phyloP scores from a whole-genome alignment of 1,140 invertebrate species.

The Onthophagus taurus region DNA sequence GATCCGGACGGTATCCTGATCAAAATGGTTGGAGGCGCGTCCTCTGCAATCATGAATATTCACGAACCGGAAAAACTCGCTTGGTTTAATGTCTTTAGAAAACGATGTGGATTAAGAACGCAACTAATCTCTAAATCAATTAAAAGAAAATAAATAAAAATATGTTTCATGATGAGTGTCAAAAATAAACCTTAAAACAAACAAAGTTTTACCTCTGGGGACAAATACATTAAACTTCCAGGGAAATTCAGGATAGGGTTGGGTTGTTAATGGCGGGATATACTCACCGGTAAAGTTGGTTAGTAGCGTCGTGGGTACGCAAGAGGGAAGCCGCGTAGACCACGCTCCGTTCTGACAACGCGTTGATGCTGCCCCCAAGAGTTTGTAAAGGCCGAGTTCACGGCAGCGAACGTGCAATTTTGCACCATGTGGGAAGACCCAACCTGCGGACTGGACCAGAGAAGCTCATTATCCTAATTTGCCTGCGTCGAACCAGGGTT shows the following conservation, averaged over 20 bases:
- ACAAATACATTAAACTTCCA: too few relatives aligned
- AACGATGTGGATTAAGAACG: too few relatives aligned
- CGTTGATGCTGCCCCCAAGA: conserved; percentile 55
- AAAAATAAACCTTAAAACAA: too few relatives aligned
- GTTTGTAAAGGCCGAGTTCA: conserved; percentile 72
- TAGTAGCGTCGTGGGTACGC: conserved; percentile 67
- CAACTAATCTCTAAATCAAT: too few relatives aligned
- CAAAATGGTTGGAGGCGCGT: conserved; percentile 73
- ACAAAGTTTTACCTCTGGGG: too few relatives aligned
- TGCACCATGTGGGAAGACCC: conserved; percentile 55
- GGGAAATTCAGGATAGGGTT: too few relatives aligned
- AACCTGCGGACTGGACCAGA: conserved; percentile 29
- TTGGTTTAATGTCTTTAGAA: too few relatives aligned
- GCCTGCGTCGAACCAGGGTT: too few relatives aligned
- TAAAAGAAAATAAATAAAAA: too few relatives aligned
- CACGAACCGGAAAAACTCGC: not conserved
- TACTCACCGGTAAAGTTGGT: conserved; percentile 71
- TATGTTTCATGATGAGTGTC: too few relatives aligned
- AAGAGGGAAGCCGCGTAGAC: conserved; percentile 62
- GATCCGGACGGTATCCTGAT: conserved; percentile 71
- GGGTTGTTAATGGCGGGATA: not conserved
- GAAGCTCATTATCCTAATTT: conserved; percentile 13
- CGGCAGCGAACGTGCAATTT: conserved; percentile 61
- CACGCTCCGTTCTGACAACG: conserved; percentile 72
- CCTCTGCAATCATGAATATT: conserved; percentile 45